Evolutionary conservation across 2,888 invertebrate genomes (phyloP).

Genomic region (Phalangium opilio): DNA sequence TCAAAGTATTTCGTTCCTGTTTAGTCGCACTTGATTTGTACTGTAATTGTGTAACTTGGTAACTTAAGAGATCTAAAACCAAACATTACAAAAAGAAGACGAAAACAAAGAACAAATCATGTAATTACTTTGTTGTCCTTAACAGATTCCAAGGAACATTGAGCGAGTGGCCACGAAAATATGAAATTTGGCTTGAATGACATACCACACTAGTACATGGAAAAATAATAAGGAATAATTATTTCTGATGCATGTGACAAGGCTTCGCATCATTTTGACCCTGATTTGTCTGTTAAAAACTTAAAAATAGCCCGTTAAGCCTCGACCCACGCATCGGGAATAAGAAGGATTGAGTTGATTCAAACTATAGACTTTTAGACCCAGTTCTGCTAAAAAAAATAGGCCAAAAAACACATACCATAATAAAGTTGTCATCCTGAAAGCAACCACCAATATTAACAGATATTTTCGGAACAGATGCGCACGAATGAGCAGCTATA

Average conservation of each 20-base stretch:
- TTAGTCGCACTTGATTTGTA: too few species aligned
- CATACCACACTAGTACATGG: conserved; percentile 13
- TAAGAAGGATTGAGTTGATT: too few species aligned
- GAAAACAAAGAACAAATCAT: too few species aligned
- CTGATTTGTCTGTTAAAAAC: too few species aligned
- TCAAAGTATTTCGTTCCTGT: too few species aligned
- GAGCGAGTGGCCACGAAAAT: conserved; percentile 13
- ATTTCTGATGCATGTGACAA: not conserved
- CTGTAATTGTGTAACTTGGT: too few species aligned
- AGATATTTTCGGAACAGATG: conserved; percentile 25
- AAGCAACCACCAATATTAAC: conserved; percentile 25
- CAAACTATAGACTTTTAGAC: too few species aligned
- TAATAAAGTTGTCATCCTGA: conserved; percentile 24
- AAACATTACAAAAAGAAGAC: too few species aligned
- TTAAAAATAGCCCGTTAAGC: too few species aligned
- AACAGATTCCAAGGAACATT: not conserved
- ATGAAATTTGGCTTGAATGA: conserved; percentile 15
- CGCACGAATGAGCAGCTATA: conserved; percentile 22
- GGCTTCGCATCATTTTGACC: not conserved
- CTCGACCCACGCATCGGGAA: too few species aligned
- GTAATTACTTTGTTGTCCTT: too few species aligned
- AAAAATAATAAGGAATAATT: not conserved
- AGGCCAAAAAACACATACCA: conserved; percentile 21
- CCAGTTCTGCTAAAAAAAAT: not conserved
- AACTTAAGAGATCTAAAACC: too few species aligned